Evolutionary conservation across 2,888 invertebrate genomes (phyloP), one percentile per base, ranked within the genome.

Genomic region (Myopa tessellatipennis): DNA sequence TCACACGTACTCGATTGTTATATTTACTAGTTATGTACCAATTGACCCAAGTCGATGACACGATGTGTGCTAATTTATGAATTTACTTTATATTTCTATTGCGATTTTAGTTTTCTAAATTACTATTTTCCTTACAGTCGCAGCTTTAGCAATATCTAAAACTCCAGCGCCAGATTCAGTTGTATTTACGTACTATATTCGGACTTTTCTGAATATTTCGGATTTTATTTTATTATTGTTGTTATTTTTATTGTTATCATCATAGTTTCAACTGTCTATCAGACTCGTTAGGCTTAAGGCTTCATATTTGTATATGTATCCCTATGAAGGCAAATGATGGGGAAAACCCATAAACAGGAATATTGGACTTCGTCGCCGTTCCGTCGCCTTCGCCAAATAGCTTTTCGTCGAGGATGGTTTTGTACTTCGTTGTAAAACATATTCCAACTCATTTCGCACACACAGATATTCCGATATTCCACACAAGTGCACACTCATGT

Each of bases 321-420:
- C 5, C 55, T 26, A 5, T 61, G 18, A 10, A 45, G 45, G 45
- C 18, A 34, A 61, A 26, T 61, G 4, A 61, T 61, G 61, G 34
- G 26, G 61, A 61, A 61, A 61, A 61, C 34, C 68, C 8, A 68
- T 40, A 45, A 40, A 40, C 68, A n/a, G 68, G 40, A 71, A 45
- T 45, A 45, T 45, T 38, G 26, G 34, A 4, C n/a, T 74, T 40
- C 38, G 68, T 40, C 74, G 74, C 74, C 74, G 34, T 50, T 65
- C 50, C 74, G 74, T 63, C 74, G 63, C 74, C 74, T 50, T 65
- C 55, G 26, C 52, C 74, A 26, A 65, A 74, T 74, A 45, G 50
- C 34, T 74, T 74, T 45, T 50, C 50, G 52, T 63, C 74, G 50
- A 34, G 34, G 26, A 63, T 74, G 10, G 18, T 61, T 61, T 74